Evolutionary conservation across 1,140 invertebrate species (phyloP), one percentile per base, ranked within the genome.

Genomic region (Anastrepha obliqua): DNA sequence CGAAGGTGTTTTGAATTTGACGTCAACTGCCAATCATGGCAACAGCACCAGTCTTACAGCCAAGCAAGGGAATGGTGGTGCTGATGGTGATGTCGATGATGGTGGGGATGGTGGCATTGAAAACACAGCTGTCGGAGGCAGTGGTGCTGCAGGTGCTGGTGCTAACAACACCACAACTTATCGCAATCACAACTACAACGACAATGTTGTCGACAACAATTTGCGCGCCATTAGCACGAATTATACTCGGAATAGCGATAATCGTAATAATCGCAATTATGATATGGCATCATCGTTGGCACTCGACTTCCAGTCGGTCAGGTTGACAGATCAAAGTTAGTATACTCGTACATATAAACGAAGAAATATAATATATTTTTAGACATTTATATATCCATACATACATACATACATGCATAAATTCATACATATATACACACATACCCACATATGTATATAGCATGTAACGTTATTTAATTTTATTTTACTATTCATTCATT

Each of bases 1-100:
- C 39, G 91, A 92, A 89, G 91, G 91, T 88, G 91, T 92, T 39
- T 90, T 92, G 62, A 91, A 92, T 90, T 89, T 92, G 88, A 91
- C 92, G 74, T 81, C 74, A 55, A 55, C 74, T 20, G 8, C 64
- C 55, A 55, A 81, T 55, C 74, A 55, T 29, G 17, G 67, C 67
- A 47, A 58, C 11, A 47, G 47, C 15, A 51, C 2, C 11, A 6
- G n/a, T 13, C 13, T 17, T 62, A 9, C 67, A 74, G 2, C 29
- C 29, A 39, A 67, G 44, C 70, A 74, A 74, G 4, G n/a, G 44
- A 20, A 74, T 39, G 60, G 17, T 62, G 60, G 3, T 5, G 67
- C 8, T 11, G 47, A 13, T 15, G 64, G 64, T 4, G 44, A 55
- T 62, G n/a, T 0, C 3, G 60, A 5, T 9, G 47, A n/a, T 7